Evolutionary conservation across 1,140 invertebrate species (phyloP), one percentile per base, ranked within the genome.

Genomic region (Whitmania pigra): DNA sequence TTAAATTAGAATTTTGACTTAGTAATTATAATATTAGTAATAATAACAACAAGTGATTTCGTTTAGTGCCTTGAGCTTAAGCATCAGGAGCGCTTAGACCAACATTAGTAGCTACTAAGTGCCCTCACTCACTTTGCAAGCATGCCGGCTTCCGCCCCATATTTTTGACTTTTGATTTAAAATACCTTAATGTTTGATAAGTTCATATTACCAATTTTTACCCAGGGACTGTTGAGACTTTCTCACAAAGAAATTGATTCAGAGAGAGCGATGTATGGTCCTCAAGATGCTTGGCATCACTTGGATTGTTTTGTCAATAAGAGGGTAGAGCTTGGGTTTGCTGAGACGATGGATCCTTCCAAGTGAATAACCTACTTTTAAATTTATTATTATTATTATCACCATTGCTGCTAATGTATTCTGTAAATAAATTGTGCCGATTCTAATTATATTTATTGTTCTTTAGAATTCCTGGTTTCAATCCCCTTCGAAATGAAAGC

Each of bases 301-400:
- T 82, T 94, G 15, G 89, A 92, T 73, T 98, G 95, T 81, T 98
- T 98, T 85, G 87, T 86, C 13, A 86, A 91, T 77, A 79, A 88
- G n/a, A 82, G 90, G 66, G 82, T 86, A 73, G 87, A 91, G 69
- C 78, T 94, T 3, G 85, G 88, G 53, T 97, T 89, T 74, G 72
- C 73, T 27, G 68, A 67, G 29, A 77, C 78, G 43, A 76, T 79
- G 72, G 77, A 77, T 43, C 72, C 74, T 2, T 69, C 36, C 25
- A 70, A 66, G 72, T 74, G 13, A 53, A 67, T 71, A n/a, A 49
- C 18, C 20, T 70, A 55, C 2, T n/a, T 20, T 68, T 2, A 36
- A 36, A 36, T 36, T 3, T 36, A 36, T 36, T 36, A 36, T 36
- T 36, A 36, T 36, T 36, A 20, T 68, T 68, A n/a, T 68, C 6